These are phyloP conservation scores for Metalampra italica DNA, from an alignment of 2,888 invertebrate species.

Conservation along the genomic window DNA sequence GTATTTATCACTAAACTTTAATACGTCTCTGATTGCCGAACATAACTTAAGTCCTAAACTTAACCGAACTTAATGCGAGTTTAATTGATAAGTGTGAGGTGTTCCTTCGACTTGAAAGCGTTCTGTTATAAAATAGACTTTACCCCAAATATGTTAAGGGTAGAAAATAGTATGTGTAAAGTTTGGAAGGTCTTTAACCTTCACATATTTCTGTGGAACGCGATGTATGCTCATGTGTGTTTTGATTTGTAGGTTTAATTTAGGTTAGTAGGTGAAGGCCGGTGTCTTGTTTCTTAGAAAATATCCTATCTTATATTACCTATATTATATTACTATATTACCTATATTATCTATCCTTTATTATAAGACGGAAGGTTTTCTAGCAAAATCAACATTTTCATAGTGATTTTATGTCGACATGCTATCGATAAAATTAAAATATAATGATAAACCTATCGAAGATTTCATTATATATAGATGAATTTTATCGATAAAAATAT, in stretches of 20 bases:
- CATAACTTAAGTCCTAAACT: not conserved
- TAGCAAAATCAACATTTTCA: no score
- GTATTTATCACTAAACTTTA: no score
- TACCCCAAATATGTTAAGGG: constrained; percentile 21
- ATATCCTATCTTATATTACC: no score
- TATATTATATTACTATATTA: no score
- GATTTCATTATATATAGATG: no score
- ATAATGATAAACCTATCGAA: no score
- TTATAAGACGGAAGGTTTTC: no score
- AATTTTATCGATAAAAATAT: no score
- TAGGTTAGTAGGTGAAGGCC: constrained; percentile 30
- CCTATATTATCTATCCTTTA: no score
- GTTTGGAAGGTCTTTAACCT: constrained; percentile 51
- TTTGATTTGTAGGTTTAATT: constrained; percentile 43
- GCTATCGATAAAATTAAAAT: no score
- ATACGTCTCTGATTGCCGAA: not conserved
- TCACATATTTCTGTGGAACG: constrained; percentile 42
- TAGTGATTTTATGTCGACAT: no score
- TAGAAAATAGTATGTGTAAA: constrained; percentile 18
- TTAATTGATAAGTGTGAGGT: constrained; percentile 34
- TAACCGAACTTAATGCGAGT: constrained; percentile 12
- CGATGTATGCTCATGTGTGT: constrained; percentile 24
- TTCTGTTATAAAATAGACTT: constrained; percentile 16
- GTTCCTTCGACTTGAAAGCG: constrained; percentile 11
- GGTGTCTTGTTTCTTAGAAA: not conserved